Conservation (phyloP, 2,797 vertebrate genomes). For the Rhinatrema bivittatum region DNA sequence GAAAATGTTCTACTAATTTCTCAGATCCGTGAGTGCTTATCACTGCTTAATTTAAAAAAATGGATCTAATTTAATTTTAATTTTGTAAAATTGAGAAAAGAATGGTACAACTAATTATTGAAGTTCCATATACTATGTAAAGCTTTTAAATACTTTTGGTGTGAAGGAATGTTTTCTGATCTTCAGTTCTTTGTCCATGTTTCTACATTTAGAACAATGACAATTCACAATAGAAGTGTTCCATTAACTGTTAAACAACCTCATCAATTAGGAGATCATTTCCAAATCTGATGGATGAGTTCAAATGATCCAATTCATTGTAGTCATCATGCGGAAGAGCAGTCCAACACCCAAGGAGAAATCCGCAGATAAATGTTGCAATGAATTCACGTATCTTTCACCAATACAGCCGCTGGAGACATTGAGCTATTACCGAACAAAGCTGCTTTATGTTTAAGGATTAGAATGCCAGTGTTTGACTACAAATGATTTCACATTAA, state of each 20-base stretch:
- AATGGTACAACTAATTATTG: neutral
- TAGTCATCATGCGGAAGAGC: conserved; percentile 80
- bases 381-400: conserved; percentile 47
- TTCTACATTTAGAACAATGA: conserved; percentile 60
- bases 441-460: conserved; percentile 27
- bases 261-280: conserved; percentile 87
- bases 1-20: no score
- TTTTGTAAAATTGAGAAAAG: neutral
- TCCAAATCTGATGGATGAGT: conserved; percentile 90
- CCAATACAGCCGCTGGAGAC: conserved; percentile 16
- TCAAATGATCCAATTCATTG: conserved; percentile 86
- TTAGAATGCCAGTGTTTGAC: conserved; percentile 3
- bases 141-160: conserved; percentile 10
- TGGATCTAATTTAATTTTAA: no score
- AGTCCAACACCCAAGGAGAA: conserved; percentile 61
- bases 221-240: conserved; percentile 76
- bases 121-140: conserved; percentile 8
- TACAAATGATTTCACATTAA: neutral
- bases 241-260: conserved; percentile 86
- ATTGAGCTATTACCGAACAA: conserved; percentile 37
- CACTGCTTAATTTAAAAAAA: no score
- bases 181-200: conserved; percentile 14
- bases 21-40: no score
- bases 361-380: conserved; percentile 71
- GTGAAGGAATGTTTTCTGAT: neutral